These are phyloP conservation scores for Abramis brama DNA, from an alignment of 2,113 vertebrate species.

Conservation along the genomic window DNA sequence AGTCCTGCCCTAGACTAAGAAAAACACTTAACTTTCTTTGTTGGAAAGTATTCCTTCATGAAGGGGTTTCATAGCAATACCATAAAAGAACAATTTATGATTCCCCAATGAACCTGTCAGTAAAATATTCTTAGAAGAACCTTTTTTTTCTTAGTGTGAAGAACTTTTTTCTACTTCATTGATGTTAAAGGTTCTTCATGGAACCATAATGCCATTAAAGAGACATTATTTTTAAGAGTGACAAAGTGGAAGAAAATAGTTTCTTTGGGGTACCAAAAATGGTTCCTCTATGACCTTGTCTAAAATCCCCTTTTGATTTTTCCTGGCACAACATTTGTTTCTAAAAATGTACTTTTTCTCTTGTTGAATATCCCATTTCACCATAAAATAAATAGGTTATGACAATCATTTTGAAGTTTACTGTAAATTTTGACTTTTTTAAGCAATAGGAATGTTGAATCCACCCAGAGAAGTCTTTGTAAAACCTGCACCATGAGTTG, in stretches of 20 bases:
- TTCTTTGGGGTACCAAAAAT: background rate
- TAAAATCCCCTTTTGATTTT: background rate
- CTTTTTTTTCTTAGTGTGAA: background rate
- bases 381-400: background rate
- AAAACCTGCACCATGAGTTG: background rate
- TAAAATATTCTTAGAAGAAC: background rate
- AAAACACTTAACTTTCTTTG: background rate
- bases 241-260: background rate
- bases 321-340: background rate
- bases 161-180: background rate
- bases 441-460: background rate
- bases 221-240: background rate
- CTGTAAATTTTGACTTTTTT: background rate
- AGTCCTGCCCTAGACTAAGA: background rate
- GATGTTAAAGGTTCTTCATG: background rate
- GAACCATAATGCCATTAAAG: background rate
- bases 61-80: background rate
- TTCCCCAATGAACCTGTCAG: background rate
- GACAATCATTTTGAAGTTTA: background rate
- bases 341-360: background rate
- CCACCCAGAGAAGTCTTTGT: constrained; percentile 22
- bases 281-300: background rate
- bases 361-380: background rate
- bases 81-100: background rate
- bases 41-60: background rate